Conservation (phyloP, 2,888 invertebrate species). For the Drosophila merina region DNA sequence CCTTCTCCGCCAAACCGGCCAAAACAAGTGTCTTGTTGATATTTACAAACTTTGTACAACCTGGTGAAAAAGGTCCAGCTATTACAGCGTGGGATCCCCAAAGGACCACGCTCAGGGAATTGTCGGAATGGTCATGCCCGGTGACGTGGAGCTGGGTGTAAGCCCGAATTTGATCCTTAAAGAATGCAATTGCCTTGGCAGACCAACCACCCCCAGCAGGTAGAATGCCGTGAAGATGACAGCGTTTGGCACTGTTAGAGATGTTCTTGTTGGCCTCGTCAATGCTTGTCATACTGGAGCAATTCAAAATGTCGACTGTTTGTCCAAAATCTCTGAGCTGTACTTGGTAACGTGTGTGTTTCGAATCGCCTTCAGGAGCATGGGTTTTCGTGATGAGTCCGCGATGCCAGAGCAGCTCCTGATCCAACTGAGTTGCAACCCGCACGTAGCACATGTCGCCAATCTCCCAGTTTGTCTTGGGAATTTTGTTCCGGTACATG, state of each 20-base stretch:
- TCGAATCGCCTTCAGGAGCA: not conserved
- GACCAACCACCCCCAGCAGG: conserved; percentile 87
- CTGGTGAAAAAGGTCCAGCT: conserved; percentile 88
- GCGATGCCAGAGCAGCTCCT: conserved; percentile 85
- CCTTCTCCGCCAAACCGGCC: conserved; percentile 86
- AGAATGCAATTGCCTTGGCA: conserved; percentile 85
- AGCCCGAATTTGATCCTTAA: conserved; percentile 85
- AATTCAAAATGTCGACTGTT: conserved; percentile 67
- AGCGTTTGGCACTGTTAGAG: conserved; percentile 87
- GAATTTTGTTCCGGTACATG: not conserved
- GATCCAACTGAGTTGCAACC: conserved; percentile 80
- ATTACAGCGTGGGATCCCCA: conserved; percentile 87
- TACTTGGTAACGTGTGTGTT: conserved; percentile 82
- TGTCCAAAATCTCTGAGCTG: conserved; percentile 88
- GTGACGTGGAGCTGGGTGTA: conserved; percentile 83
- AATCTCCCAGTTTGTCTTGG: conserved; percentile 84
- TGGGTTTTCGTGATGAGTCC: conserved; percentile 68
- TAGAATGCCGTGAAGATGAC: conserved; percentile 88
- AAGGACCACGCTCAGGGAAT: conserved; percentile 84
- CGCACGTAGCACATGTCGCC: conserved; percentile 85
- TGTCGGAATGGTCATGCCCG: conserved; percentile 42
- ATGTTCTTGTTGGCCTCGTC: conserved; percentile 84
- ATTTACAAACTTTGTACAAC: conserved; percentile 86
- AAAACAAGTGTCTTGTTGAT: conserved; percentile 88
- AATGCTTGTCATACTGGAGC: conserved; percentile 85